Conservation (phyloP, 2,888 invertebrate genomes). For the Melanchra persicariae region DNA sequence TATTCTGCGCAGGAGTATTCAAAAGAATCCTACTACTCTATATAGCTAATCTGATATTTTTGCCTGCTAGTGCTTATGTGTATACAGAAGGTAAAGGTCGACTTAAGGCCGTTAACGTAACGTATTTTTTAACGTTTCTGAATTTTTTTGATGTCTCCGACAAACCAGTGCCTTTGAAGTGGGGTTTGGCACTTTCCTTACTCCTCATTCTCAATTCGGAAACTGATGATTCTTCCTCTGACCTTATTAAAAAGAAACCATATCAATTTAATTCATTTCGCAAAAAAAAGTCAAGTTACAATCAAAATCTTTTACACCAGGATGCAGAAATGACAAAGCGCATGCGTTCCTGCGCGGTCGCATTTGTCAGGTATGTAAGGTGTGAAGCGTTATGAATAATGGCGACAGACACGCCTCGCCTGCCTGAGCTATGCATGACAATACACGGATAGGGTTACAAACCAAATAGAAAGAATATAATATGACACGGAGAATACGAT, state of each 20-base stretch:
- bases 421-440: constrained; percentile 67
- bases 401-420: constrained; percentile 63
- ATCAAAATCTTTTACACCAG: constrained; percentile 57
- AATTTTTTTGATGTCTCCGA: no score
- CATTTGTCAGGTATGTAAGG: constrained; percentile 67
- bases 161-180: background rate
- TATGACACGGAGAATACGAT: constrained; percentile 54
- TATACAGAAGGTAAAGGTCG: no score
- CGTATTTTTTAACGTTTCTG: no score
- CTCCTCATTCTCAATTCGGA: background rate
- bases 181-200: background rate
- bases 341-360: constrained; percentile 59
- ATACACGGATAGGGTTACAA: constrained; percentile 64
- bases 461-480: constrained; percentile 63
- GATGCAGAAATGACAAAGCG: constrained; percentile 61
- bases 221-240: no score
- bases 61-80: no score
- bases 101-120: background rate
- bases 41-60: background rate
- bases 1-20: background rate
- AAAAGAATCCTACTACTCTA: background rate
- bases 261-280: background rate
- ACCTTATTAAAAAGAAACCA: no score
- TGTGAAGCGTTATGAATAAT: constrained; percentile 68
- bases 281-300: constrained; percentile 13